phyloP scores from a whole-genome alignment of 2,113 vertebrate species.

The Halcyon malimbica region DNA sequence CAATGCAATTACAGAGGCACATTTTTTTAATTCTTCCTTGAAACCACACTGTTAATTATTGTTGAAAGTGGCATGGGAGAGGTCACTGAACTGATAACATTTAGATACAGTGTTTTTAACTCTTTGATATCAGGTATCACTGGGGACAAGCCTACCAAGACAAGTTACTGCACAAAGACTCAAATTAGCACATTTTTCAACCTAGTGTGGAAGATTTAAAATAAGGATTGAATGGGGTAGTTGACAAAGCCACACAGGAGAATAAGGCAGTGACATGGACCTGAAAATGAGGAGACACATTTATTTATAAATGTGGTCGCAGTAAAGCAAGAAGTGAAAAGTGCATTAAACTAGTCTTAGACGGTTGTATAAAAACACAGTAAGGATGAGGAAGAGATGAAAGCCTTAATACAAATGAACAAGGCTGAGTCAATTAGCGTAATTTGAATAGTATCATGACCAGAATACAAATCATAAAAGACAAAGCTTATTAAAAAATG shows the following conservation, averaged over 20 bases:
- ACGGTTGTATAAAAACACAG: not conserved
- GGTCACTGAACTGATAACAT: constrained; percentile 41
- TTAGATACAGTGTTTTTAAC: not conserved
- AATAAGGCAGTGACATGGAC: not conserved
- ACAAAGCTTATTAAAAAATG: not conserved
- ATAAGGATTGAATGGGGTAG: not conserved
- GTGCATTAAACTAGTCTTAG: not conserved
- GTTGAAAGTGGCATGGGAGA: constrained; percentile 36
- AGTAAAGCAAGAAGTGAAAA: not conserved
- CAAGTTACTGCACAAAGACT: not conserved
- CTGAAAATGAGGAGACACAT: not conserved
- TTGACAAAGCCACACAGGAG: not conserved
- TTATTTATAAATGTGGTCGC: not conserved
- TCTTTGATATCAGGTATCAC: not conserved
- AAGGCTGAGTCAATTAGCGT: not conserved
- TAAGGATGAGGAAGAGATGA: not conserved
- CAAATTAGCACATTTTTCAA: not conserved
- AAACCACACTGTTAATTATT: constrained; percentile 58
- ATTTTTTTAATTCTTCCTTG: not conserved
- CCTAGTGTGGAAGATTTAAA: not conserved
- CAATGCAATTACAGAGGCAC: not conserved
- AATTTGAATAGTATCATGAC: not conserved
- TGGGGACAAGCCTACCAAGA: not conserved
- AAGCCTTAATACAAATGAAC: not conserved
- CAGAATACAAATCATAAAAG: not conserved